Evolutionary conservation across 2,888 invertebrate species (phyloP).

Genomic region (Ennomos quercinarius): DNA sequence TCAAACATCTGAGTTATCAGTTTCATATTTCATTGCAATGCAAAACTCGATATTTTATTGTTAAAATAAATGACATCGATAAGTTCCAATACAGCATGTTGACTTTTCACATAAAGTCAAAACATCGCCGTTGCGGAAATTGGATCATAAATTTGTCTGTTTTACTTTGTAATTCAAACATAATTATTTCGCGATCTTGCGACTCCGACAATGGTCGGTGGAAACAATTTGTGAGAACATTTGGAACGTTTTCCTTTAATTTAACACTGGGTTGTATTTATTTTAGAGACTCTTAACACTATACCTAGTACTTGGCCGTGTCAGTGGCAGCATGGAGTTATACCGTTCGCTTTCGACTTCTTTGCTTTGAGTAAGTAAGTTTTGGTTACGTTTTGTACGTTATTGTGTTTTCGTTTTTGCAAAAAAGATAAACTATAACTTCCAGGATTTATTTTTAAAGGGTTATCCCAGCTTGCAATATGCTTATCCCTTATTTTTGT

Average conservation of each 20-base stretch:
- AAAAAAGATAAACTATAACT: too few species aligned
- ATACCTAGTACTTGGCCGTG: conserved; percentile 61
- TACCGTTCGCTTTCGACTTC: conserved; percentile 65
- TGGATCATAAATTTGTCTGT: conserved; percentile 59
- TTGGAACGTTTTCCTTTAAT: conserved; percentile 26
- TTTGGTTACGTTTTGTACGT: too few species aligned
- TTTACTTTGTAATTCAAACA: conserved; percentile 56
- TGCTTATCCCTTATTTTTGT: too few species aligned
- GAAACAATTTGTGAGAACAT: conserved; percentile 40
- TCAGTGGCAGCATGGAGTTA: conserved; percentile 57
- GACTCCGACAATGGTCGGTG: conserved; percentile 47
- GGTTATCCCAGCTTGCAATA: too few species aligned
- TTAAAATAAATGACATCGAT: conserved; percentile 53
- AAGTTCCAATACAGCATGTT: conserved; percentile 45
- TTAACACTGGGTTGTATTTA: conserved; percentile 37
- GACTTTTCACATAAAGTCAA: conserved; percentile 40
- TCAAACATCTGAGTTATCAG: conserved; percentile 1
- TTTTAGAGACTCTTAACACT: conserved; percentile 41
- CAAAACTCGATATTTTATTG: conserved; percentile 42
- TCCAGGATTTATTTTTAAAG: too few species aligned
- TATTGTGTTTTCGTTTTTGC: too few species aligned
- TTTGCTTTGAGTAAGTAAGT: conserved; percentile 62
- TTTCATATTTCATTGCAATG: conserved; percentile 34
- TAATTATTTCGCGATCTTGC: conserved; percentile 53
- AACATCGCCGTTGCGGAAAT: conserved; percentile 47